phyloP scores from a whole-genome alignment of 1,140 invertebrate species.

The Drosophila paulistorum region DNA sequence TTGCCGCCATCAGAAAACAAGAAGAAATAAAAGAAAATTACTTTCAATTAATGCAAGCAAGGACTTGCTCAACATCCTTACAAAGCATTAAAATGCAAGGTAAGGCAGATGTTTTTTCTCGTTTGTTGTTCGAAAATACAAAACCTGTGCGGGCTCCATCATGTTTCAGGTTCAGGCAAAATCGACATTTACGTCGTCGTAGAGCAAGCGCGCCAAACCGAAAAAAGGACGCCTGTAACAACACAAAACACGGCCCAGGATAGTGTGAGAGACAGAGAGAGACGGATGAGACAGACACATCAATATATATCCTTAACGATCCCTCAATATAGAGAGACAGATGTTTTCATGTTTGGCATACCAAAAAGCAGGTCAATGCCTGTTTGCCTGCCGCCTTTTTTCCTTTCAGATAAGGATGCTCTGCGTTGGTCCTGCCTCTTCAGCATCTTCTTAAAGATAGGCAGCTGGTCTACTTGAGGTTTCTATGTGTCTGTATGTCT shows the following conservation, averaged over 20 bases:
- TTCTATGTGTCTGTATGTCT: background rate
- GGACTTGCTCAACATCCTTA: constrained; percentile 46
- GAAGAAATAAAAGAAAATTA: constrained; percentile 46
- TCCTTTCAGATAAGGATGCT: constrained; percentile 51
- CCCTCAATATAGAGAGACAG: constrained; percentile 45
- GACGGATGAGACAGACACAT: constrained; percentile 42
- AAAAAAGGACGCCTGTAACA: constrained; percentile 61
- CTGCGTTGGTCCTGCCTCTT: constrained; percentile 66
- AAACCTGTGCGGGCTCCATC: constrained; percentile 74
- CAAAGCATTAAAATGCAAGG: constrained; percentile 9
- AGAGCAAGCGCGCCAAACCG: constrained; percentile 57
- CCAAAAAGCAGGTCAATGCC: constrained; percentile 71
- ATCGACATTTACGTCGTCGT: constrained; percentile 26
- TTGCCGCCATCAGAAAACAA: constrained; percentile 49
- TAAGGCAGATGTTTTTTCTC: constrained; percentile 61
- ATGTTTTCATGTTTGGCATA: constrained; percentile 62
- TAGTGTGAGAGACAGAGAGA: background rate
- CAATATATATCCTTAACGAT: constrained; percentile 60
- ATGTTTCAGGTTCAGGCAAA: constrained; percentile 31
- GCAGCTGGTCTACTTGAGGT: constrained; percentile 70
- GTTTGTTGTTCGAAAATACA: constrained; percentile 1
- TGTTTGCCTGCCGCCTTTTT: constrained; percentile 29
- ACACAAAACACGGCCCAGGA: constrained; percentile 37
- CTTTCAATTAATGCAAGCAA: constrained; percentile 68
- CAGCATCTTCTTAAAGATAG: constrained; percentile 53